Base-by-base conservation (phyloP, 2,888 invertebrate species). In the Stenodema calcarata region DNA sequence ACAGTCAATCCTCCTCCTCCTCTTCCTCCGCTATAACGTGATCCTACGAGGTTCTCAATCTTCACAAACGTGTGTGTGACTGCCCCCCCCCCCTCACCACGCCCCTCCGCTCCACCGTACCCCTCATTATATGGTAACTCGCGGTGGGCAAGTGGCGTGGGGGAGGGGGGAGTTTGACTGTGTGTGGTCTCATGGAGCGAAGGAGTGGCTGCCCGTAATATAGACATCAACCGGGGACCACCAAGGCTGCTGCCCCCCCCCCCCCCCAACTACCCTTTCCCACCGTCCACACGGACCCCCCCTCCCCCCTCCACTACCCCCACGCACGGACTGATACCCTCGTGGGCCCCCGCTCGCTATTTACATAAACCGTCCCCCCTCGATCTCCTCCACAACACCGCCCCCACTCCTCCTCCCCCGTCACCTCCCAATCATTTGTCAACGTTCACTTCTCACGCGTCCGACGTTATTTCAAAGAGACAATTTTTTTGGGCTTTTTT, bases 201-300 rank as follows among this genome's bases (percentile, higher is more conserved):
- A 82, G 82, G 82, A 82, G 82, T 82, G 82, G 82, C 82, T 82
- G 69, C 47, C 70, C 69, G 82, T 82, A 82, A 82, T 82, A 82
- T 69, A 82, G 82, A 82, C 82, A 82, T 82, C 82, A 82, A 82
- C 82, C 70, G 70, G 42, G 70, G 82, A 82, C 82, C 82, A 82
- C 82, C 82, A 82, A 82, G 69, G 62, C 82, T 82, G 82, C 82
- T 16, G 7, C 23, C 27, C 42, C 42, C 69, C 16, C 82, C 70
- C 82, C 54, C 54, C 23, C 23, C 41, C 69, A 4, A 4, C 35
- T 7, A 35, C 35, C 2, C 35, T 4, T 2, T 2, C 7, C 35
- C 35, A 35, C 4, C 35, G 35, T 7, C 35, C 69, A 23, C 69
- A n/a, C 69, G n/a, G 11, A 16, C 27, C 9, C 35, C 79, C 3